These are phyloP conservation scores for Bolborhynchus lineola DNA, from an alignment of 2,113 vertebrate genomes.

Conservation along the genomic window DNA sequence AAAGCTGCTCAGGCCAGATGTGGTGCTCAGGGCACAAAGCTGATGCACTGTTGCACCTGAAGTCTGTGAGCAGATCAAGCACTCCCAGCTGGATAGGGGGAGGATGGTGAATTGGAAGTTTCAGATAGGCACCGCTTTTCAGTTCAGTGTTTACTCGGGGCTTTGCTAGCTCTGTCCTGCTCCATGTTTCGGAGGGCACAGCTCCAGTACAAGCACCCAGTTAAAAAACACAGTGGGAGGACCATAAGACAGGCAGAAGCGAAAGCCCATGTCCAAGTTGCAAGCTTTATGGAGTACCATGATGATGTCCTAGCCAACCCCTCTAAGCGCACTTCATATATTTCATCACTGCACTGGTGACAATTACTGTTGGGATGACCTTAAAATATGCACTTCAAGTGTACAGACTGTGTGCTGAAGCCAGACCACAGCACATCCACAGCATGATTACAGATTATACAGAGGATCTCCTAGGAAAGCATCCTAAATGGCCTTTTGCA, in stretches of 20 bases:
- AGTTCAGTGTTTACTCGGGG: not conserved
- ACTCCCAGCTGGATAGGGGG: not conserved
- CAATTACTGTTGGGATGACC: not conserved
- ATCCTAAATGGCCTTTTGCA: not conserved
- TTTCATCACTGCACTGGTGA: not conserved
- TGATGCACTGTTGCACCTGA: not conserved
- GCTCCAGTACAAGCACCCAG: not conserved
- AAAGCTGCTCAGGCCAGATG: not conserved
- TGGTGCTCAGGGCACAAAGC: rapidly evolving
- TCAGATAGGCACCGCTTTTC: rapidly evolving
- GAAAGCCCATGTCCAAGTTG: not conserved
- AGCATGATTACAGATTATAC: not conserved
- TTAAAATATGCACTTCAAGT: not conserved
- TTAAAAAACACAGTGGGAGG: not conserved
- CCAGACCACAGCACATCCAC: not conserved
- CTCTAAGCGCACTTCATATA: not conserved
- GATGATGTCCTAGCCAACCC: not conserved
- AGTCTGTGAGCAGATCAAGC: not conserved
- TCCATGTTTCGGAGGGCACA: rapidly evolving
- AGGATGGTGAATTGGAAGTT: not conserved
- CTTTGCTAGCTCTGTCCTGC: not conserved
- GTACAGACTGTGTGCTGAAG: not conserved
- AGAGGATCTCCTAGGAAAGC: not conserved
- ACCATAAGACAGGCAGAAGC: not conserved
- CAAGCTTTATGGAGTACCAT: not conserved